Base-by-base conservation (phyloP, 2,888 invertebrate genomes). In the Petrophora chlorosata region DNA sequence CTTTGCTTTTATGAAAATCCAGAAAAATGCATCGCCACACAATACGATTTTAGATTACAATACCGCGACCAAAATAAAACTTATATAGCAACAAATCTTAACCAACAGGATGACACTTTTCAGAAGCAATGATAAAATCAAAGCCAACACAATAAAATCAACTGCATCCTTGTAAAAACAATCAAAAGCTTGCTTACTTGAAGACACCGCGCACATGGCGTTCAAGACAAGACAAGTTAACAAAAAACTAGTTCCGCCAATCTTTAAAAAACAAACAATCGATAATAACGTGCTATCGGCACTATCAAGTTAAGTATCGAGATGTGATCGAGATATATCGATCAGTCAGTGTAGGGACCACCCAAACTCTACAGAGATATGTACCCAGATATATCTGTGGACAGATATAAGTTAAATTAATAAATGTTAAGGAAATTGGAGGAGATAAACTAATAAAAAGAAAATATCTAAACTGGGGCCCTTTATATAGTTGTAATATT, bases 261-360 rank as follows among this genome's bases (percentile, higher is more conserved):
- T 16, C 56, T 43, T 40, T 58, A 61, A 61, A 58, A 62, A 65
- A 49, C 52, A 53, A 63, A 58, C 61, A 66, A 61, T 64, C 65
- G 63, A 65, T 63, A 57, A 36, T 51, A 39, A 55, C 43, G 59
- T 67, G 63, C 59, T 69, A 73, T 70, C 74, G 58, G 63, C 68
- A 72, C 64, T 57, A 56, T 59, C 55, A 56, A 65, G 53, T 50
- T 58, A 59, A 62, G 59, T 67, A 67, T 63, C 66, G 59, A 69
- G 69, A 67, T 70, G 64, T 59, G 56, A 67, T 66, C 68, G 53
- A 56, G 60, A 65, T 69, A 58, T 70, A 69, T 65, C 54, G 62
- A 73, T 77, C 73, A 65, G 74, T 79, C 78, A 66, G 13, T 19
- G 61, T 73, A 73, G 65, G 61, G 82, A 82, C 81, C 82, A 82